Evolutionary conservation across 2,888 invertebrate genomes (phyloP), one percentile per base, ranked within the genome.

Genomic region (Fissipunctia ypsillon): DNA sequence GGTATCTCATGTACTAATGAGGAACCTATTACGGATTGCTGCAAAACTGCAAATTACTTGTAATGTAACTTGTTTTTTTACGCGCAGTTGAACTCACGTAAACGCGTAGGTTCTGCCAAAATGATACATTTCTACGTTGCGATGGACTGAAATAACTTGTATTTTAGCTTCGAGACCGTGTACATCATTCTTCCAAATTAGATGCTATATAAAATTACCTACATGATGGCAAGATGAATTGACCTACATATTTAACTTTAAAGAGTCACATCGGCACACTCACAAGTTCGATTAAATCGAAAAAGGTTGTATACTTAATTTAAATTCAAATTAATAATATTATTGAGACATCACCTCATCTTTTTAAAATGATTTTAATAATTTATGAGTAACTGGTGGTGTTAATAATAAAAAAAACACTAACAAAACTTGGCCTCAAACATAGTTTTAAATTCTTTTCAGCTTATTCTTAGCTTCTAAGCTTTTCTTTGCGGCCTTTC

Each of bases 11-110:
- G 45, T 50, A 66, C 60, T 52, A 54, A 60, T 66, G 50, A 65
- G 59, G 76, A 56, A 67, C 16, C 3, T 57, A 50, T 59, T 64
- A 64, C 16, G 57, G 12, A 54, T 52, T 52, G 22, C 65, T 61
- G 52, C 25, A 41, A 72, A 60, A 19, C 65, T 61, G 52, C 25
- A 41, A 72, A 60, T 56, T 59, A 65, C 68, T 22, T 43, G 60
- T 57, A 73, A 60, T 41, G 28, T 68, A 79, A 83, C 84, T 52
- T 54, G 80, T 45, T 69, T 78, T 64, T 78, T 78, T 80, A 83
- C 84, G 84, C 84, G 65, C 84, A 83, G 25, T 25, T 80, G 74
- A 80, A 66, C 73, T 80, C 80, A 78, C 79, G 72, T 59, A 67
- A 78, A 54, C 43, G 22, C 38, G 43, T 48, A 9, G 1, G 19